Evolutionary conservation across 2,888 invertebrate genomes (phyloP).

Genomic region (Venustoraphidia nigricollis): DNA sequence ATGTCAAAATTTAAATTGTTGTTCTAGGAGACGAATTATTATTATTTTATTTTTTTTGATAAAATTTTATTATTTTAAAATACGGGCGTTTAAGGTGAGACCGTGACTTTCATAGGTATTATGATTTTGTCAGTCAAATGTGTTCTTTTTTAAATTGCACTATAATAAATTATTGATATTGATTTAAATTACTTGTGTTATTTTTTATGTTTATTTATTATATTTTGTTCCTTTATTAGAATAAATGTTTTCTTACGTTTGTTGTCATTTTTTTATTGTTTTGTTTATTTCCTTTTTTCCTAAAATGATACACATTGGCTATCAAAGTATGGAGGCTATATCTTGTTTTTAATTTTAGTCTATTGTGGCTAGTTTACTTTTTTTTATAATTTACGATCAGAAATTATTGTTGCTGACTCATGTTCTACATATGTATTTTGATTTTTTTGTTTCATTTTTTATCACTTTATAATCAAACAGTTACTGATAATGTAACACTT

Average conservation of each 20-base stretch:
- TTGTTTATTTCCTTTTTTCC: conserved; percentile 5
- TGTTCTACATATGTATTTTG: too few species aligned
- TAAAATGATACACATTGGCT: conserved; percentile 8
- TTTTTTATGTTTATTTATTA: conserved; percentile 3
- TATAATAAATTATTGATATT: conserved; percentile 8
- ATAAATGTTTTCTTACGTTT: conserved; percentile 12
- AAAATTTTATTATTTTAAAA: too few species aligned
- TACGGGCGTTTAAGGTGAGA: too few species aligned
- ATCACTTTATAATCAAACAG: conserved; percentile 1
- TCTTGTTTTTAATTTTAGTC: too few species aligned
- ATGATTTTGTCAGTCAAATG: background rate
- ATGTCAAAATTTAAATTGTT: too few species aligned
- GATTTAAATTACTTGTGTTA: conserved; percentile 7
- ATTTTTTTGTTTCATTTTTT: too few species aligned
- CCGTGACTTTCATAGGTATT: too few species aligned
- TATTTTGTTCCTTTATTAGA: conserved; percentile 3
- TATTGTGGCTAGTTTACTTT: too few species aligned
- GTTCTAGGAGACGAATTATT: too few species aligned
- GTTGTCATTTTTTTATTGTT: conserved; percentile 9
- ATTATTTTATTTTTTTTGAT: too few species aligned
- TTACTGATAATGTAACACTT: conserved; percentile 24
- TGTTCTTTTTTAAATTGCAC: conserved; percentile 2
- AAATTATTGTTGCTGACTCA: too few species aligned
- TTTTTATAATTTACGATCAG: too few species aligned
- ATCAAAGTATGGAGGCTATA: background rate